Evolutionary conservation across 35 echinoderm and acorn worm species (phyloP).

Genomic region (Patiria miniata): DNA sequence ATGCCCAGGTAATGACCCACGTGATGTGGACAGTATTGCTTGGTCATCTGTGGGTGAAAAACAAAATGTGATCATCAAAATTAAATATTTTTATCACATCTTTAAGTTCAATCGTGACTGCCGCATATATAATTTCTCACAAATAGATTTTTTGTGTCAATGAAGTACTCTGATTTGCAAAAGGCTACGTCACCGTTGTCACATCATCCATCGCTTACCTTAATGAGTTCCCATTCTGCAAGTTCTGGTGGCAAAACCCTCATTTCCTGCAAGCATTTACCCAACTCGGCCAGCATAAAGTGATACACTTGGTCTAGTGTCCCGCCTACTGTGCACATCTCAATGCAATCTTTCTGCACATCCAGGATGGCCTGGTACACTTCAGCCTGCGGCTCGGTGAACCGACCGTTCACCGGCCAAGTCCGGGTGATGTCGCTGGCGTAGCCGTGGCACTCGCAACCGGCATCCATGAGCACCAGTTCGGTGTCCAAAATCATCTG

Average conservation of each 20-base stretch:
- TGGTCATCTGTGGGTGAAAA: slow-evolving; percentile 46
- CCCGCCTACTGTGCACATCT: slow-evolving; percentile 70
- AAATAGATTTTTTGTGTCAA: no score
- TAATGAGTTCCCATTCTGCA: slow-evolving; percentile 56
- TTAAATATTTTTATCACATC: no score
- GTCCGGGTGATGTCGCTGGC: slow-evolving; percentile 98
- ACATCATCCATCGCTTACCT: slow-evolving; percentile 47
- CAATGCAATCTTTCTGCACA: slow-evolving; percentile 83
- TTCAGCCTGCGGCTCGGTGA: slow-evolving; percentile 63
- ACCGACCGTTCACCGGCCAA: slow-evolving; percentile 93
- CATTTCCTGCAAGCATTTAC: slow-evolving; percentile 68
- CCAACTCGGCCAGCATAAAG: slow-evolving; percentile 75
- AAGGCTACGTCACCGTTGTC: no score
- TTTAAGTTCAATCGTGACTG: no score
- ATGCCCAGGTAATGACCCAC: slow-evolving; percentile 96
- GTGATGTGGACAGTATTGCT: slow-evolving; percentile 91
- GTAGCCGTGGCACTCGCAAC: slow-evolving; percentile 97
- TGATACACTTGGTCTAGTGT: slow-evolving; percentile 92
- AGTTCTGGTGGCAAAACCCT: slow-evolving; percentile 60
- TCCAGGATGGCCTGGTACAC: slow-evolving; percentile 78
- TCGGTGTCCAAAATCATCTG: slow-evolving; percentile 76
- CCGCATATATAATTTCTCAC: no score
- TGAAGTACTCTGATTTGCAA: no score
- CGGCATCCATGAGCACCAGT: slow-evolving; percentile 95
- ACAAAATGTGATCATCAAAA: no score